Conservation (phyloP, 2,888 invertebrate genomes). For the Alsophila aescularia region DNA sequence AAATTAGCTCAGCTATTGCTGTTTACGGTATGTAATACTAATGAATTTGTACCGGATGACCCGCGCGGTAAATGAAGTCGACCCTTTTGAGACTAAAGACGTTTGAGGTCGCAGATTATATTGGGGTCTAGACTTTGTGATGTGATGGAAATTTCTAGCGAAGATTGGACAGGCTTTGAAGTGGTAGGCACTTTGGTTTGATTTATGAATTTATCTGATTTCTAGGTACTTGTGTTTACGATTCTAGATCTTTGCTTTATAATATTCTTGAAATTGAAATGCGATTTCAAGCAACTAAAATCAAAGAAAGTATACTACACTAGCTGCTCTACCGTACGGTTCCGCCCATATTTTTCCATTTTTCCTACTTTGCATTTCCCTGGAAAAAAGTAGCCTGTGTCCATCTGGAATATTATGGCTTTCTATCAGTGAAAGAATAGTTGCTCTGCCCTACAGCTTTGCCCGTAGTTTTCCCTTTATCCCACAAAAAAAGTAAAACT, state of each 20-base stretch:
- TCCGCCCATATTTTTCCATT: too few relatives aligned
- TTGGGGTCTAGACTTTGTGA: constrained; percentile 21
- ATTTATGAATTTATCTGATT: neutral
- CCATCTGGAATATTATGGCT: too few relatives aligned
- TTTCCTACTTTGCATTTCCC: too few relatives aligned
- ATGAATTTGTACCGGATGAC: constrained; percentile 30
- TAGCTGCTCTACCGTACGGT: too few relatives aligned
- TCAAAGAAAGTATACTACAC: too few relatives aligned
- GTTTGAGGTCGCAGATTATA: constrained; percentile 20
- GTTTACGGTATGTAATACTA: constrained; percentile 22
- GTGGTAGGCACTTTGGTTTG: neutral
- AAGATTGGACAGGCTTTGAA: neutral
- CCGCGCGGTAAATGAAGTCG: constrained; percentile 28
- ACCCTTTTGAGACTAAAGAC: constrained; percentile 24
- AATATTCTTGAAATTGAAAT: too few relatives aligned
- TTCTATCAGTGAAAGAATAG: too few relatives aligned
- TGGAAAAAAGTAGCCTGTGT: too few relatives aligned
- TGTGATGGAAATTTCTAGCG: constrained; percentile 8
- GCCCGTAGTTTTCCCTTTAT: too few relatives aligned
- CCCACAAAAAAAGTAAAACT: too few relatives aligned
- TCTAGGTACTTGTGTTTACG: neutral
- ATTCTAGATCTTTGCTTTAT: neutral
- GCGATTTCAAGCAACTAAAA: too few relatives aligned
- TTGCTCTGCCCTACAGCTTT: too few relatives aligned
- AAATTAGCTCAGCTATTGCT: neutral